These are phyloP conservation scores for Pyrrhia umbra DNA, from an alignment of 2,888 invertebrate genomes.

Conservation along the genomic window DNA sequence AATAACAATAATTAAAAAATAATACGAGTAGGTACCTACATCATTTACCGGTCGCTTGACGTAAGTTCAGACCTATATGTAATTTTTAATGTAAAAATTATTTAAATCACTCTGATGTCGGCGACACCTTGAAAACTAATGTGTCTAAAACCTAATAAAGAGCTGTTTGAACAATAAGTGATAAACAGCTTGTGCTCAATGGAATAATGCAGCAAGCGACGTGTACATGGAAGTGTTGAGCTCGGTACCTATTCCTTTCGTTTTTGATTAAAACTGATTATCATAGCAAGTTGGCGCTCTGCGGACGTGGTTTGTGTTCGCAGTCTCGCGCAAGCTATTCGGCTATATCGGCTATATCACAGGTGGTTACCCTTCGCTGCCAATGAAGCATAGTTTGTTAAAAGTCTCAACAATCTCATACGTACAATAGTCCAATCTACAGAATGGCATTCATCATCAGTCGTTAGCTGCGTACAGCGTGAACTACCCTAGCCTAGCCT, in stretches of 20 bases:
- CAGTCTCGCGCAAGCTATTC: too few species aligned
- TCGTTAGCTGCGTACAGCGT: too few species aligned
- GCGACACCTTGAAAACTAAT: slow-evolving; percentile 58
- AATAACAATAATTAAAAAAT: slow-evolving; percentile 38
- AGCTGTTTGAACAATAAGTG: slow-evolving; percentile 55
- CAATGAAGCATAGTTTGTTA: too few species aligned
- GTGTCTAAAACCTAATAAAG: slow-evolving; percentile 57
- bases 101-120: slow-evolving; percentile 52
- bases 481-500: too few species aligned
- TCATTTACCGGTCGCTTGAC: slow-evolving; percentile 54
- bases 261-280: background rate
- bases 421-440: too few species aligned
- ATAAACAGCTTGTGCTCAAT: slow-evolving; percentile 43
- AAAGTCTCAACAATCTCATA: too few species aligned
- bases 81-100: slow-evolving; percentile 58
- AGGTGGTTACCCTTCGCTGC: too few species aligned
- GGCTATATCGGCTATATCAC: too few species aligned
- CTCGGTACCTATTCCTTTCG: background rate
- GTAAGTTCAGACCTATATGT: slow-evolving; percentile 48
- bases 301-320: background rate
- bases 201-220: slow-evolving; percentile 41
- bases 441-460: too few species aligned
- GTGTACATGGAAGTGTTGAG: background rate
- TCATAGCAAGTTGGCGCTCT: background rate
- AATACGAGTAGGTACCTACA: slow-evolving; percentile 37